Evolutionary conservation across 2,113 vertebrate genomes (phyloP).

Genomic region (Rhynchomys soricoides): DNA sequence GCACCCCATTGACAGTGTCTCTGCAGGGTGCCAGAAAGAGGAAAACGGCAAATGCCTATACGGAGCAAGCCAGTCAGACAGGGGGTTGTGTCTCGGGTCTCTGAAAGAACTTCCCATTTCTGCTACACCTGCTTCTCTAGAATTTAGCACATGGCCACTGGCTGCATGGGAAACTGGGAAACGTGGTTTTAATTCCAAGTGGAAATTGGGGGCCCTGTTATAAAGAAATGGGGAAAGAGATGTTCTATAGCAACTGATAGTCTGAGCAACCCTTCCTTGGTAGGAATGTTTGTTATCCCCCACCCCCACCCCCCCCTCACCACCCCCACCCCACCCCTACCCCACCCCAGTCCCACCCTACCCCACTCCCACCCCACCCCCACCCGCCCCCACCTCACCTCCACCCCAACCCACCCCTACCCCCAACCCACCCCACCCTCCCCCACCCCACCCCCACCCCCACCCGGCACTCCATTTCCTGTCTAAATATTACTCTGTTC

Average conservation of each 20-base stretch:
- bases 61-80: neutral
- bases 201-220: neutral
- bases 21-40: neutral
- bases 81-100: neutral
- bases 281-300: neutral
- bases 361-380: too few relatives aligned
- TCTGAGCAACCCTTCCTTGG: neutral
- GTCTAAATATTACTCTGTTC: neutral
- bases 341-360: too few relatives aligned
- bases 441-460: too few relatives aligned
- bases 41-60: neutral
- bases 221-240: neutral
- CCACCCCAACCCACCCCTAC: neutral
- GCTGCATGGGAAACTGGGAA: constrained; percentile 2
- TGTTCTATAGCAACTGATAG: neutral
- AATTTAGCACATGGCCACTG: neutral
- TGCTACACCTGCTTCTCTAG: neutral
- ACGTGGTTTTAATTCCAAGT: neutral
- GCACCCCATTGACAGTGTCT: neutral
- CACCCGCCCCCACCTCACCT: too few relatives aligned
- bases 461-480: neutral
- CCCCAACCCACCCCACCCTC: neutral
- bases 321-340: too few relatives aligned
- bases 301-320: neutral
- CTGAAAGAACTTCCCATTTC: neutral